A percentile compares a stretch with the other conserved stretches of the same genome.
These are phyloP conservation scores for Cryptocheilus praepositus DNA, from an alignment of 2,888 invertebrate genomes.

Conservation along the genomic window DNA sequence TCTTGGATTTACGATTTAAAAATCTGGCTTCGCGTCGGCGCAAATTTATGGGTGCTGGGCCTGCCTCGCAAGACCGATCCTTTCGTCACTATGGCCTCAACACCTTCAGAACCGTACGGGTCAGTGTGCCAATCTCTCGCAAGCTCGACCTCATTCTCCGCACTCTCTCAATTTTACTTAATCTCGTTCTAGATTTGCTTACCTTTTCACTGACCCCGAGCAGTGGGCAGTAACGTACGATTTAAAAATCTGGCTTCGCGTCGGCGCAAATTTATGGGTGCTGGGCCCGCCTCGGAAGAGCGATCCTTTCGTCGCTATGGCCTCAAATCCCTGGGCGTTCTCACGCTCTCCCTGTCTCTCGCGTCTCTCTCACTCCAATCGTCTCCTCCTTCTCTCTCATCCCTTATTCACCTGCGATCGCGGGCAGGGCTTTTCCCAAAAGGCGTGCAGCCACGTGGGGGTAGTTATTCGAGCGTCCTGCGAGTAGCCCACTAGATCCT, in stretches of 20 bases:
- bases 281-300: conserved; percentile 17
- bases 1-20: conserved; percentile 32
- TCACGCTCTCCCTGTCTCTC: neutral
- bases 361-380: conserved; percentile 7
- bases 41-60: conserved; percentile 32
- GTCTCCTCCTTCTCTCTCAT: conserved; percentile 29
- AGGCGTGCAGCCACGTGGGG: conserved; percentile 3
- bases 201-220: neutral
- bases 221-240: conserved; percentile 21
- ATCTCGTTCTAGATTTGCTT: too few species aligned
- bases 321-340: conserved; percentile 32
- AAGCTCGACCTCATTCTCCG: too few species aligned
- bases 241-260: conserved; percentile 31
- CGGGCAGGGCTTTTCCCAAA: conserved; percentile 29
- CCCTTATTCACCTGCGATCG: conserved; percentile 52
- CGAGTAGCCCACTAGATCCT: neutral
- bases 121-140: too few species aligned
- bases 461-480: neutral
- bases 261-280: conserved; percentile 30
- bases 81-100: conserved; percentile 25
- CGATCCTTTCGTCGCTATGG: conserved; percentile 33
- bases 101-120: too few species aligned
- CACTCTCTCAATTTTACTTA: too few species aligned
- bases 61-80: conserved; percentile 28
- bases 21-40: conserved; percentile 20